A percentile compares a stretch with the other conserved stretches of the same genome.
Evolutionary conservation across 2,888 invertebrate genomes (phyloP).

Genomic region (Archips xylosteana): DNA sequence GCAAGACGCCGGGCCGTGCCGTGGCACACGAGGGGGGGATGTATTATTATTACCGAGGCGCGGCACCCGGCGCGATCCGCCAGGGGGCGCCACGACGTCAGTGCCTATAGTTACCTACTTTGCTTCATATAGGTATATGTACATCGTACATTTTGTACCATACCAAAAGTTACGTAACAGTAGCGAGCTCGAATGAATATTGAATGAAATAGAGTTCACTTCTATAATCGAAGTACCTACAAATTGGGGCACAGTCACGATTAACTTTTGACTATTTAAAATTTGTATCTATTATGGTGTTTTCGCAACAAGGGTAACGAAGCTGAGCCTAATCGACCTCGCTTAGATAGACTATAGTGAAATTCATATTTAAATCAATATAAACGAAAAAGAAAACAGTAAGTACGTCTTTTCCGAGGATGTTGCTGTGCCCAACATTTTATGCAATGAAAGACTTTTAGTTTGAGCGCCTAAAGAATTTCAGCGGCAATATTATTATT

Average conservation of each 20-base stretch:
- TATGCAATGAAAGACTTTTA: too few species aligned
- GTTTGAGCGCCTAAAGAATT: slow-evolving; percentile 5
- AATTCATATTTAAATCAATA: too few species aligned
- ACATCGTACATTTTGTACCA: slow-evolving; percentile 1
- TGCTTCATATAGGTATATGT: not conserved
- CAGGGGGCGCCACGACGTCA: slow-evolving; percentile 39
- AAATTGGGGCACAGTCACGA: not conserved
- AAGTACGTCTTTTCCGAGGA: too few species aligned
- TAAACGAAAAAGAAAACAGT: too few species aligned
- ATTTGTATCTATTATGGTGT: too few species aligned
- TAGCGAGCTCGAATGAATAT: not conserved
- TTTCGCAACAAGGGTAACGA: too few species aligned
- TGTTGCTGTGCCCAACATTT: too few species aligned
- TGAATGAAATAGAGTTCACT: not conserved
- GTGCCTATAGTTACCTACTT: slow-evolving; percentile 3
- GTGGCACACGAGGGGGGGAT: slow-evolving; percentile 33
- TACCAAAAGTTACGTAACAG: slow-evolving; percentile 14
- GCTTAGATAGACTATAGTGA: too few species aligned
- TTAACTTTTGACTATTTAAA: too few species aligned
- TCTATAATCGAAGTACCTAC: not conserved
- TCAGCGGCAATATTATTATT: slow-evolving; percentile 1
- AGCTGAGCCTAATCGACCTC: too few species aligned
- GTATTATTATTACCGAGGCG: slow-evolving; percentile 37
- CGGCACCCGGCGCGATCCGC: slow-evolving; percentile 16
- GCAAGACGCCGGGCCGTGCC: slow-evolving; percentile 38